These are phyloP conservation scores for Micromesistius poutassou DNA, from an alignment of 2,797 vertebrate genomes.

Conservation along the genomic window DNA sequence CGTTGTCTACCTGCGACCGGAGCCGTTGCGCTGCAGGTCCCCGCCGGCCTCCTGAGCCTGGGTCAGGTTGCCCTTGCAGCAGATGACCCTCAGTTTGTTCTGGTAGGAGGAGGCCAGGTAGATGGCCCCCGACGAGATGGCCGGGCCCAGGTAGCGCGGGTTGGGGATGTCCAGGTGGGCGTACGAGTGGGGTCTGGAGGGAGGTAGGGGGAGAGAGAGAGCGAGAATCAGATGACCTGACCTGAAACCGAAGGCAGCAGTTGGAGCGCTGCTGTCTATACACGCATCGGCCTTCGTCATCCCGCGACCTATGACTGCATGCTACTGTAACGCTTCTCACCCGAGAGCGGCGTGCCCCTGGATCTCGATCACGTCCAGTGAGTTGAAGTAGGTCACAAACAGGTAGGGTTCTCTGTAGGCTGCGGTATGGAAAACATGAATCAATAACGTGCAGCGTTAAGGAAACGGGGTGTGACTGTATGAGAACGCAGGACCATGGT, in stretches of 20 bases:
- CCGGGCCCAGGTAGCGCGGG: slow-evolving; percentile 92
- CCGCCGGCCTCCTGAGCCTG: slow-evolving; percentile 77
- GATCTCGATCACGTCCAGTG: slow-evolving; percentile 96
- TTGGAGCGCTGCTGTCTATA: background rate
- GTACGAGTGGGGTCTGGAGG: slow-evolving; percentile 81
- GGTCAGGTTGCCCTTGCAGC: slow-evolving; percentile 96
- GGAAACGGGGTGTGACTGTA: background rate
- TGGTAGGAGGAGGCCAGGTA: slow-evolving; percentile 97
- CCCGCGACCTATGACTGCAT: background rate
- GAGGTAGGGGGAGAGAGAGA: background rate
- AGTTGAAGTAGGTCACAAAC: slow-evolving; percentile 99
- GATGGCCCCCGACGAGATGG: slow-evolving; percentile 92
- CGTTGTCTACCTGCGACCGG: slow-evolving; percentile 80
- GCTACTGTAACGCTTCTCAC: slow-evolving; percentile 67
- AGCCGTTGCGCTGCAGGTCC: slow-evolving; percentile 83
- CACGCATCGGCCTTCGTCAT: no score
- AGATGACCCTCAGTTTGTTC: slow-evolving; percentile 94
- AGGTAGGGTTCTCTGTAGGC: slow-evolving; percentile 96
- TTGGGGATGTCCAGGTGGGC: slow-evolving; percentile 93
- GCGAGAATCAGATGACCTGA: background rate
- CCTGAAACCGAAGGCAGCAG: background rate
- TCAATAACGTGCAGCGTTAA: background rate
- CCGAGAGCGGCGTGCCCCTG: slow-evolving; percentile 89
- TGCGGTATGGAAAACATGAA: slow-evolving; percentile 57
- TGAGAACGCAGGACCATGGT: background rate